phyloP scores from a whole-genome alignment of 2,888 invertebrate genomes.

The Chrysomela aeneicollis region DNA sequence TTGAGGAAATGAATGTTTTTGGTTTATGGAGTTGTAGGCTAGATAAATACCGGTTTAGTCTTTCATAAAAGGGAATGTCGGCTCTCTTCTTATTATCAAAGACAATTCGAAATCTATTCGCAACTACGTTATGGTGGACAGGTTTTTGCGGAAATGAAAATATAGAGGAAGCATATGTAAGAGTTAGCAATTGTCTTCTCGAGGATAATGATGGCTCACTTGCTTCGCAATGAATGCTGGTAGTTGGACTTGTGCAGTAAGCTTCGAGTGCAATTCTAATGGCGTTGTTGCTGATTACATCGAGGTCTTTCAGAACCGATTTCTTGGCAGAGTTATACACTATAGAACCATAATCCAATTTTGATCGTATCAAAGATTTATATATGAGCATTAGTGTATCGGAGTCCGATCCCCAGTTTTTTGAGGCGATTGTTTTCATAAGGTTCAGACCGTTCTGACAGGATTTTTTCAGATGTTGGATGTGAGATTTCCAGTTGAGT shows the following conservation, averaged over 20 bases:
- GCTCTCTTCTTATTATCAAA: too few species aligned
- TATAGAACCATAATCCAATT: slow-evolving; percentile 15
- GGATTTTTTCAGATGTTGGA: not conserved
- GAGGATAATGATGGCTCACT: slow-evolving; percentile 5
- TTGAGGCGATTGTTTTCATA: not conserved
- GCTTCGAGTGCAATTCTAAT: slow-evolving; percentile 5
- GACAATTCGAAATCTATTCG: not conserved
- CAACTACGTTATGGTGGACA: not conserved
- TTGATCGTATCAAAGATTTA: slow-evolving; percentile 15
- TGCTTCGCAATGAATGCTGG: not conserved
- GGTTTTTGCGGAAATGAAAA: not conserved
- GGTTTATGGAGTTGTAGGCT: not conserved
- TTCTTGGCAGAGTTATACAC: slow-evolving; percentile 19
- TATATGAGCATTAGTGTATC: not conserved
- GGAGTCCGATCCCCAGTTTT: slow-evolving; percentile 12
- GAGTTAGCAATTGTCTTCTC: not conserved
- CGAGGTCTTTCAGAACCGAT: slow-evolving; percentile 2
- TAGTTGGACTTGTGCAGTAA: slow-evolving; percentile 3
- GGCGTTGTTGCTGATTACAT: not conserved
- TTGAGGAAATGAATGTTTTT: slow-evolving; percentile 12
- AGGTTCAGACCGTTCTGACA: not conserved
- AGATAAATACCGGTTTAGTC: slow-evolving; percentile 4
- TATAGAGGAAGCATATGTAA: not conserved
- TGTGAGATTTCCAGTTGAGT: slow-evolving; percentile 5
- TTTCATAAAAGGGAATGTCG: not conserved